Conservation (phyloP, 2,797 vertebrate genomes). For the Phrynocephalus forsythii region DNA sequence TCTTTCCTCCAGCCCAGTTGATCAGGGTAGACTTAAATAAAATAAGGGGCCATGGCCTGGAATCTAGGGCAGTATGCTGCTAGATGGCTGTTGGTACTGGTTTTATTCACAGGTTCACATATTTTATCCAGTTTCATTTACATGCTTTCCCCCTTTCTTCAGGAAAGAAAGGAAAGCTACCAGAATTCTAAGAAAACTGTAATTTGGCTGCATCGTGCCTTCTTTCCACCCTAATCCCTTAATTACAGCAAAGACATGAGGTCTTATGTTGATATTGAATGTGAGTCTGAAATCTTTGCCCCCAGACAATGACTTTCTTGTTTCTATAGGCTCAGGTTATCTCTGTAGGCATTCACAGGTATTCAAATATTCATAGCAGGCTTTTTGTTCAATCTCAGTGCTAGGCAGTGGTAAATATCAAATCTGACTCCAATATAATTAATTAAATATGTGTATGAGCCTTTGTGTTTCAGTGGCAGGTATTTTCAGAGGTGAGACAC, state of each 20-base stretch:
- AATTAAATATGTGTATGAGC: neutral
- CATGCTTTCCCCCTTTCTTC: neutral
- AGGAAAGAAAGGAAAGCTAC: neutral
- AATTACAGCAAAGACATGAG: too few species aligned
- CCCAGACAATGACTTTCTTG: too few species aligned
- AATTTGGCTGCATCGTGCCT: too few species aligned
- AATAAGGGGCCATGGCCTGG: neutral
- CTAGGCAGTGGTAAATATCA: neutral
- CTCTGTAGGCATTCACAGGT: too few species aligned
- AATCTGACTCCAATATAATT: neutral
- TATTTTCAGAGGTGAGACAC: neutral
- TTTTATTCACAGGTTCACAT: neutral
- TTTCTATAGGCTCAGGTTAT: too few species aligned
- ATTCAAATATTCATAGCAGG: too few species aligned
- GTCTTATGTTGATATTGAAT: too few species aligned
- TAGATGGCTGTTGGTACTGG: neutral
- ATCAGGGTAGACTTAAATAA: neutral
- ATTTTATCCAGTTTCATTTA: neutral
- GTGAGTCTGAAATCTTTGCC: too few species aligned
- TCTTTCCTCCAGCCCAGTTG: neutral
- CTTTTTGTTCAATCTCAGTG: neutral
- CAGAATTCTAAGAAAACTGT: neutral
- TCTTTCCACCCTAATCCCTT: too few species aligned
- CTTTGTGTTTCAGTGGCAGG: neutral
- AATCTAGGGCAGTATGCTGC: neutral